A percentile compares a stretch with the other conserved stretches of the same genome.
Conservation (phyloP, 2,113 vertebrate species). For the Anolis carolinensis region DNA sequence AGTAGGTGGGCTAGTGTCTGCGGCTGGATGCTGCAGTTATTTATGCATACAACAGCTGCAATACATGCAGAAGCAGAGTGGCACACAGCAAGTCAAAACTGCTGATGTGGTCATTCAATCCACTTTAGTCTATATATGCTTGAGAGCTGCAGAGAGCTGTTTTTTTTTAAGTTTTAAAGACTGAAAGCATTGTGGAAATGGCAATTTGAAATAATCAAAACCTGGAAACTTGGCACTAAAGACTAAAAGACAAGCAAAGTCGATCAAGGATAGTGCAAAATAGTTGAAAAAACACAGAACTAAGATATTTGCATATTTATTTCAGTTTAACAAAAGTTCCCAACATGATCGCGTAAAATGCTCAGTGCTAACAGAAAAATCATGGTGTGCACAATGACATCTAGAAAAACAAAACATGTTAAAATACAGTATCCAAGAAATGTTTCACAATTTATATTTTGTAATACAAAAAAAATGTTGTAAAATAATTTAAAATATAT, state of each 20-base stretch:
- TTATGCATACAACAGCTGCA: conserved; percentile 1
- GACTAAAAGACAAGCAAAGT: background rate
- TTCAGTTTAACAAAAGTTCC: background rate
- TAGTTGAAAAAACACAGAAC: background rate
- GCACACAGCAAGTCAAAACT: background rate
- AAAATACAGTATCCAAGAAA: background rate
- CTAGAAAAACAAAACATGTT: background rate
- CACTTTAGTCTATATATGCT: background rate
- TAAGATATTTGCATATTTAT: background rate
- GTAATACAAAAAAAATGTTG: background rate
- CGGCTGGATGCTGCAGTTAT: background rate
- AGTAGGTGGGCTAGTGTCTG: background rate
- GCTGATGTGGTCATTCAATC: background rate
- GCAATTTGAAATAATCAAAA: background rate
- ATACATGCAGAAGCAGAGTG: background rate
- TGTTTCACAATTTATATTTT: background rate
- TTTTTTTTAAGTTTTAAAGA: background rate
- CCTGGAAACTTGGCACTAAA: background rate
- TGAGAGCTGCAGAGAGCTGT: background rate
- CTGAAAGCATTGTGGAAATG: background rate
- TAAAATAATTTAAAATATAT: conserved; percentile 18
- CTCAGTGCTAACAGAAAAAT: background rate
- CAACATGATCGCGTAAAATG: conserved; percentile 10
- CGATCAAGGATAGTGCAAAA: background rate
- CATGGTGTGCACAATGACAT: background rate